Percentiles rank a stretch among this genome's conserved stretches.
Evolutionary conservation across 2,113 vertebrate genomes (phyloP).

Genomic region (Pelusios castaneus): DNA sequence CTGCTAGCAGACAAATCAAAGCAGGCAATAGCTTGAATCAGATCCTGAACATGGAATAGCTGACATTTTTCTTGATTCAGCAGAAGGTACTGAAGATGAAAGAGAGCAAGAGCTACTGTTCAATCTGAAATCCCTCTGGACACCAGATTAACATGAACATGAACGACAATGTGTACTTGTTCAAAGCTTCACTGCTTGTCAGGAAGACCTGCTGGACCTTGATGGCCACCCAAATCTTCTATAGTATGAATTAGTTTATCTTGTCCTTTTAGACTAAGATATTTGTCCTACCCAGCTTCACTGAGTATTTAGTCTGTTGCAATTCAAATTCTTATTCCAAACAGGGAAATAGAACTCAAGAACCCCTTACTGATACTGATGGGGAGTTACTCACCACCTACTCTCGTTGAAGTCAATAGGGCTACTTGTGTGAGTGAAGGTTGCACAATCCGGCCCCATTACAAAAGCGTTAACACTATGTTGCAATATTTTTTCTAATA

Average conservation of each 20-base stretch:
- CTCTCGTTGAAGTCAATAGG: conserved; percentile 3
- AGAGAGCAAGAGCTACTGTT: not conserved
- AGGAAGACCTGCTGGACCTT: not conserved
- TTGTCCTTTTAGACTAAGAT: not conserved
- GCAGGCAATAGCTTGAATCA: not conserved
- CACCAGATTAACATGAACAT: not conserved
- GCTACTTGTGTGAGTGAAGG: not conserved
- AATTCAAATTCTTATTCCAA: not conserved
- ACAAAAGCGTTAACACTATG: not conserved
- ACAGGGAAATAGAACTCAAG: not conserved
- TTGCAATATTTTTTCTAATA: conserved; percentile 19
- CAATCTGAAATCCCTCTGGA: not conserved
- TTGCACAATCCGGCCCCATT: conserved; percentile 34
- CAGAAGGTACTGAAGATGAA: not conserved
- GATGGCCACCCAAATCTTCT: conserved; percentile 2
- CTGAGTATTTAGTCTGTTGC: not conserved
- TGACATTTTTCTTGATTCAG: not conserved
- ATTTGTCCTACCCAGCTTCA: not conserved
- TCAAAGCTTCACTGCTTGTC: not conserved
- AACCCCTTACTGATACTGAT: not conserved
- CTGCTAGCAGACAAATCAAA: not conserved
- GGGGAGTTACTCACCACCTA: not conserved
- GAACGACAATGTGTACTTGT: not conserved
- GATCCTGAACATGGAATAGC: fast-evolving
- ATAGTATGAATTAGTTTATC: not conserved